Evolutionary conservation across 2,113 vertebrate species (phyloP), one percentile per base, ranked within the genome.

Genomic region (Rhombomys opimus): DNA sequence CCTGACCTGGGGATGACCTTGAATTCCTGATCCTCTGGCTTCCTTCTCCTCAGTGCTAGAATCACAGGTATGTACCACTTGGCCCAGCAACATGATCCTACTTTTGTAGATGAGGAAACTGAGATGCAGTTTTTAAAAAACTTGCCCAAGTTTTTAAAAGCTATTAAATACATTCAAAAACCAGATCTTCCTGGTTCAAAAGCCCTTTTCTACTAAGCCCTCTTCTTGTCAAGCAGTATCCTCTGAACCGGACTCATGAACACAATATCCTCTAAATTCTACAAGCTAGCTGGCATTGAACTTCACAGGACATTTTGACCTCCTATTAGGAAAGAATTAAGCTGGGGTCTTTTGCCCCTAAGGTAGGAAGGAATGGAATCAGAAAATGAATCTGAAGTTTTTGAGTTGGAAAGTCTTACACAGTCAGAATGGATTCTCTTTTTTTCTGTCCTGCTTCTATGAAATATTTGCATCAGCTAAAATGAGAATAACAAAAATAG

Each of bases 351-450:
- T 75, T 73, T 85, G 52, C 84, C 41, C 12, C 27, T 86, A 61
- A 98, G 20, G 32, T 85, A 1, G 67, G 61, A 96, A 95, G 22
- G 61, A 95, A 96, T 86, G 7, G 52, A 93, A 73, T 93, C 23
- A 86, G 81, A 90, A 95, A 94, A 92, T 78, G 25, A 92, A 97
- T 94, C 54, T 82, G 46, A 95, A 93, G 93, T 94, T n/a, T 95
- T 12, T 63, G 81, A 89, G 61, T 20, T 94, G 30, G 32, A 41
- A 96, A 95, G 95, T 61, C 38, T 92, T 85, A 95, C 61, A 57
- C 32, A 54, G 22, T 90, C 65, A 92, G 54, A 88, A 78, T 32
- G 10, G 7, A 81, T 92, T 84, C n/a, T 86, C 94, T 94, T 87
- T 95, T 92, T 92, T 96, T 96, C 85, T 93, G 92, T 90, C 46